Conservation (phyloP, 1,140 invertebrate genomes). For the Diploscapter pachys region DNA sequence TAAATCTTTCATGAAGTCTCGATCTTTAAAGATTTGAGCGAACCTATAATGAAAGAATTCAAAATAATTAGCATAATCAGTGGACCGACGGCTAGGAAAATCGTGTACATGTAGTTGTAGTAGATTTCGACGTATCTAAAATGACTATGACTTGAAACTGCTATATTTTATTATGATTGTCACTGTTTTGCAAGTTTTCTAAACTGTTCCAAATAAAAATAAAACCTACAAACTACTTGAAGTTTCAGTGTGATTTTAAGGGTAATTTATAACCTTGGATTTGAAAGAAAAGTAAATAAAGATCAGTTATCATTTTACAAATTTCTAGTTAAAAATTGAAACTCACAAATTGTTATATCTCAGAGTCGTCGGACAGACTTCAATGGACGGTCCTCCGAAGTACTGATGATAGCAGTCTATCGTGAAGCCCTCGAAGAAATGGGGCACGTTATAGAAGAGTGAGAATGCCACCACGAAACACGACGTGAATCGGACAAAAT, state of each 20-base stretch:
- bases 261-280: no score
- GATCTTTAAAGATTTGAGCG: not conserved
- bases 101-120: slow-evolving; percentile 57
- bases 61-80: slow-evolving; percentile 47
- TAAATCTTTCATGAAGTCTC: slow-evolving; percentile 32
- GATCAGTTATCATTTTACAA: not conserved
- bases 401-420: slow-evolving; percentile 53
- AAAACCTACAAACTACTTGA: no score
- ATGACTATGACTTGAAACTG: slow-evolving; percentile 1
- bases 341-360: slow-evolving; percentile 36
- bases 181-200: no score
- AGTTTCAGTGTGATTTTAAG: no score
- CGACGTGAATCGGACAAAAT: slow-evolving; percentile 30
- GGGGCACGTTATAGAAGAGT: slow-evolving; percentile 55
- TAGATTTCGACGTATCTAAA: slow-evolving; percentile 52
- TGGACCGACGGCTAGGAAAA: slow-evolving; percentile 55
- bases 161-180: not conserved
- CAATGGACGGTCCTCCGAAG: slow-evolving; percentile 45
- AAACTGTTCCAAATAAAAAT: no score
- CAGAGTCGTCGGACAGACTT: slow-evolving; percentile 57
- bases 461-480: slow-evolving; percentile 45
- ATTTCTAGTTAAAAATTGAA: not conserved
- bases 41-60: slow-evolving; percentile 48
- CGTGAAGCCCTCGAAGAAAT: slow-evolving; percentile 47
- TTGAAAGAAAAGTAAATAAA: slow-evolving; percentile 1